Evolutionary conservation across 2,797 vertebrate genomes (phyloP).

Genomic region (Perodicticus potto): DNA sequence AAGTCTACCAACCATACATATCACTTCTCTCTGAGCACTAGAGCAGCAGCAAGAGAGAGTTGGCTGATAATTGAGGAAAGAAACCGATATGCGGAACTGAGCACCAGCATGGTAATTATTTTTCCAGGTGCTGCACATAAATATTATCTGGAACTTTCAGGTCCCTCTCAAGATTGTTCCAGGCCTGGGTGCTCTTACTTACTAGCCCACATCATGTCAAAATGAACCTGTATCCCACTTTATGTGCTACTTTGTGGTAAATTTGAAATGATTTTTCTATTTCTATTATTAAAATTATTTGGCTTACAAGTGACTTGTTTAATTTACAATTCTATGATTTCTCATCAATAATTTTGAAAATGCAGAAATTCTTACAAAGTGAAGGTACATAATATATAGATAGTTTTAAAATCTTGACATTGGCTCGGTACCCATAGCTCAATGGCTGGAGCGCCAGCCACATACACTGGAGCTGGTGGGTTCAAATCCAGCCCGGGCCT

Average conservation of each 20-base stretch:
- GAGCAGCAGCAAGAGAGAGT: neutral
- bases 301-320: neutral
- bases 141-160: neutral
- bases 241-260: neutral
- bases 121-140: neutral
- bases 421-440: too few species aligned
- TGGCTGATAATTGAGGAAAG: neutral
- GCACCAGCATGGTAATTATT: neutral
- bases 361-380: neutral
- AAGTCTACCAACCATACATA: neutral
- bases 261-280: neutral
- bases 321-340: neutral
- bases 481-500: too few species aligned
- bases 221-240: neutral
- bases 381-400: neutral
- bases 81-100: neutral
- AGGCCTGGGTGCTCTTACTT: neutral
- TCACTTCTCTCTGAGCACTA: neutral
- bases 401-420: neutral
- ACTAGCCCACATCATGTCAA: neutral
- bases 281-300: conserved; percentile 34
- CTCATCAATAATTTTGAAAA: neutral
- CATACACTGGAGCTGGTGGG: too few species aligned
- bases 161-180: neutral
- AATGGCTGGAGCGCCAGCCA: too few species aligned